These are phyloP conservation scores for Poeciliopsis turneri DNA, from an alignment of 2,797 vertebrate genomes.

Conservation along the genomic window DNA sequence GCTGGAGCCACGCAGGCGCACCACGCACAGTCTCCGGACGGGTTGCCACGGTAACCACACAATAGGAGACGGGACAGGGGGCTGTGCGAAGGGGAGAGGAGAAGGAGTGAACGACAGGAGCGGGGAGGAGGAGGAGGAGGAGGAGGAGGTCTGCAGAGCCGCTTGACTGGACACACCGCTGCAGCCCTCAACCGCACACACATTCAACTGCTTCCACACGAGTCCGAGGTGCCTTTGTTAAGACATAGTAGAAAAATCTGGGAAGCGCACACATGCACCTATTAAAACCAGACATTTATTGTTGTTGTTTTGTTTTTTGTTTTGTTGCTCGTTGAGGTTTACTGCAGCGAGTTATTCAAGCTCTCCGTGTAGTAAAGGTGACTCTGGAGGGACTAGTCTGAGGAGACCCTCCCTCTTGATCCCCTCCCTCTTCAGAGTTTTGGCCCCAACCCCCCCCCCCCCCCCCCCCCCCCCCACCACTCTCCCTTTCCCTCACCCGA, in stretches of 20 bases:
- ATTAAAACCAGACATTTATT: background rate
- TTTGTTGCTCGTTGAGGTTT: constrained; percentile 1
- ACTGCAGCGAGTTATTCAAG: constrained; percentile 23
- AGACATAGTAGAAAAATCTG: background rate
- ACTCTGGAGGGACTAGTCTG: constrained; percentile 64
- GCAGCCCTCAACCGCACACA: constrained; percentile 57
- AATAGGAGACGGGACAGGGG: constrained; percentile 87
- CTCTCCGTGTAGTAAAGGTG: constrained; percentile 72
- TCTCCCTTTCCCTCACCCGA: constrained; percentile 76
- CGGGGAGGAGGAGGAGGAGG: constrained; percentile 69
- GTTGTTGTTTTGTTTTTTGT: background rate
- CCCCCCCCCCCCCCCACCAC: too few species aligned
- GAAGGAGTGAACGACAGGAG: constrained; percentile 49
- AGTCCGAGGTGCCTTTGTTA: constrained; percentile 36
- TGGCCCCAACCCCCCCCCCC: too few species aligned
- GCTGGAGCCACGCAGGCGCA: constrained; percentile 73
- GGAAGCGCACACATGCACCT: background rate
- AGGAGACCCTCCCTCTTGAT: constrained; percentile 69
- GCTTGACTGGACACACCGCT: constrained; percentile 81
- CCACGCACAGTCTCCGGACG: constrained; percentile 61
- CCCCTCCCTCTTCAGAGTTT: constrained; percentile 79
- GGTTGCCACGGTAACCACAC: constrained; percentile 85
- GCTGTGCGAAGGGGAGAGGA: constrained; percentile 75
- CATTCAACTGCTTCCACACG: constrained; percentile 17
- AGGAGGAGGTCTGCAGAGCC: constrained; percentile 80